Base-by-base conservation (phyloP, 2,797 vertebrate species). In the Sebastes reedi region DNA sequence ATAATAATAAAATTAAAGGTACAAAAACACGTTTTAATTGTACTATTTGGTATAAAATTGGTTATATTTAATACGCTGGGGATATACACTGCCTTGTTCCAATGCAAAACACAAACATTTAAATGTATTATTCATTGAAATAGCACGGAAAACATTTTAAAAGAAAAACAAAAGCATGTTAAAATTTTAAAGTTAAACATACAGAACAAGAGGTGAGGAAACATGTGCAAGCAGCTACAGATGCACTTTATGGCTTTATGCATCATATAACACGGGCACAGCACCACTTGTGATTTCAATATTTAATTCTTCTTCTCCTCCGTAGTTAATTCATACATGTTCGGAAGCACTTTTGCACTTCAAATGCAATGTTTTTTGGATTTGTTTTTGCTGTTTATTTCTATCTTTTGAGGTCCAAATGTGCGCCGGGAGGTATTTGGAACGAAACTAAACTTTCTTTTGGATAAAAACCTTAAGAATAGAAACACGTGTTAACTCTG, bases 241-340 rank as follows among this genome's bases (percentile, higher is more conserved):
- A 60, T 69, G 77, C 78, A 84, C 78, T 86, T 86, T 59, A 50
- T 3, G 46, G 46, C 56, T 36, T 83, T 29, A 88, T 82, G 86
- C 75, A 56, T 68, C 64, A 22, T 6, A 30, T 4, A 64, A 50
- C 46, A 76, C 61, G 1, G 13, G 14, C 75, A 10, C 50, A 25
- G 58, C 55, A 9, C 22, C 79, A 67, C 88, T 79, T 64, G 34
- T 34, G 29, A 87, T 67, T 72, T 89, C 46, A 92, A 92, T 93
- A 85, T 88, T 89, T 92, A 22, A 90, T 91, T 12, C 11, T 72
- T n/a, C 11, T 18, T 32, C 18, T 46, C 36, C 22, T 75, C 42
- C 30, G 9, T 27, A 8, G 29, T 69, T 69, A 72, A 67, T 70
- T 82, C 70, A 77, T 12, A 74, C 62, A 62, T 74, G 10, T 60